phyloP scores from a whole-genome alignment of 2,797 vertebrate genomes.

The Pipistrellus kuhlii region DNA sequence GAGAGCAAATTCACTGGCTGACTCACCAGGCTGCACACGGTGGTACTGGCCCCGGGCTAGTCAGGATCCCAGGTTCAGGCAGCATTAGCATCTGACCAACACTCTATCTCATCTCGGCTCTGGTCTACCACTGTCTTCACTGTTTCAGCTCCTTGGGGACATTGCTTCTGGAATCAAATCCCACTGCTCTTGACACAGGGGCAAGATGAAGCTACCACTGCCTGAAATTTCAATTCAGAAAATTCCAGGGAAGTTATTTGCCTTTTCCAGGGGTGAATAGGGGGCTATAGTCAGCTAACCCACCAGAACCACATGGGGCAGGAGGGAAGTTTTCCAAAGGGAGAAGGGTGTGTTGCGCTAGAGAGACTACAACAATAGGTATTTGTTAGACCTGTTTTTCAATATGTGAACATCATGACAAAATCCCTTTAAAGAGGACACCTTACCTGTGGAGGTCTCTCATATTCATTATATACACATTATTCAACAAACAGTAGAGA shows the following conservation, averaged over 20 bases:
- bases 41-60: not conserved
- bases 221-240: not conserved
- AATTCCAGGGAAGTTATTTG: not conserved
- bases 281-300: not conserved
- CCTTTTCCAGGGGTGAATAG: not conserved
- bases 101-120: not conserved
- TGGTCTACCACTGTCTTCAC: not conserved
- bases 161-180: not conserved
- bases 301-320: not conserved
- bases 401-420: not conserved
- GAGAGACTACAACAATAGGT: not conserved
- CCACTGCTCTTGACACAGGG: not conserved
- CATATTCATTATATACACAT: not conserved
- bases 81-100: not conserved
- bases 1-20: not conserved
- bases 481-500: not conserved
- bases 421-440: not conserved
- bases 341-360: accelerated
- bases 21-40: not conserved
- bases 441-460: not conserved
- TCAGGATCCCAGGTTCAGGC: not conserved
- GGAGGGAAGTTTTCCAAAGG: not conserved
- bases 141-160: not conserved
- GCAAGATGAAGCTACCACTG: not conserved
- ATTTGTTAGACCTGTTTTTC: not conserved